phyloP scores from a whole-genome alignment of 2,113 vertebrate species.

The Zeus faber region DNA sequence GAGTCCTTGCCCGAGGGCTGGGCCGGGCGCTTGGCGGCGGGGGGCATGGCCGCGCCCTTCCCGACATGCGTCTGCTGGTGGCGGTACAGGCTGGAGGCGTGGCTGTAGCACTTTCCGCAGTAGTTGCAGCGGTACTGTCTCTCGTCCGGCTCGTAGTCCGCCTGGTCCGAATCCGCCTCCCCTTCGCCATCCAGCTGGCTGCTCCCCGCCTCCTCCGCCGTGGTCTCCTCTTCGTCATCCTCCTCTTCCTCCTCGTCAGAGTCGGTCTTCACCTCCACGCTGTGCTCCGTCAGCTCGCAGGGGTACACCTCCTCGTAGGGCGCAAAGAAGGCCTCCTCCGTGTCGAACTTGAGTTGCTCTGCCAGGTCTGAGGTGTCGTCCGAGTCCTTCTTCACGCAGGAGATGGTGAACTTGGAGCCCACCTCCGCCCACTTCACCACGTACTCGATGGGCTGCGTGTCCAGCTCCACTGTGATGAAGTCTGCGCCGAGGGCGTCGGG shows the following conservation, averaged over 20 bases:
- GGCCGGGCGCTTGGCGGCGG: constrained; percentile 33
- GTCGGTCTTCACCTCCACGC: constrained; percentile 67
- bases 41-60: neutral
- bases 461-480: constrained; percentile 77
- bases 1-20: constrained; percentile 35
- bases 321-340: constrained; percentile 68
- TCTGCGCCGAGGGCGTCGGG: constrained; percentile 71
- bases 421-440: constrained; percentile 77
- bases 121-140: constrained; percentile 63
- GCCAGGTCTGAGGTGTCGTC: constrained; percentile 61
- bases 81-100: constrained; percentile 67
- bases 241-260: constrained; percentile 60
- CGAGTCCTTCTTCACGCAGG: constrained; percentile 73
- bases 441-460: constrained; percentile 78
- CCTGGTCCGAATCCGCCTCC: constrained; percentile 59
- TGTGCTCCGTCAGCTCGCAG: constrained; percentile 70
- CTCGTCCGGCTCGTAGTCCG: constrained; percentile 45
- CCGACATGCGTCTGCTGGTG: constrained; percentile 65
- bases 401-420: constrained; percentile 75
- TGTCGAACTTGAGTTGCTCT: constrained; percentile 67
- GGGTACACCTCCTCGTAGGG: constrained; percentile 74
- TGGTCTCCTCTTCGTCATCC: constrained; percentile 23
- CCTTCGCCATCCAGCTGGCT: constrained; percentile 50
- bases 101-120: constrained; percentile 67
- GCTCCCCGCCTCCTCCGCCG: constrained; percentile 54